Base-by-base conservation (phyloP, 2,113 vertebrate species). In the Coracopsis vasa region DNA sequence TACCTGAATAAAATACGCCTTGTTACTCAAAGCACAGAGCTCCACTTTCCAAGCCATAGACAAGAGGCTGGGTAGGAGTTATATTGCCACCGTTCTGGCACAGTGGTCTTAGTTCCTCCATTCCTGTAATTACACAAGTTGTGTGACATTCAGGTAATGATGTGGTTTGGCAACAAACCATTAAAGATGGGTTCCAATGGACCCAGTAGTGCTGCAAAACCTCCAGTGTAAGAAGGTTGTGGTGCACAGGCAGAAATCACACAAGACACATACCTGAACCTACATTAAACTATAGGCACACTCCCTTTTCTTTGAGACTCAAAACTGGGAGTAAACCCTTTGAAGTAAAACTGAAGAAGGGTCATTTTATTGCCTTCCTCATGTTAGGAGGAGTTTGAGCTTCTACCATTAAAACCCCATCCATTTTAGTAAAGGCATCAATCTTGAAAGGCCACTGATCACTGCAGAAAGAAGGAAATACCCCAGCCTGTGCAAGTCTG, bases 401-500 rank as follows among this genome's bases (percentile, higher is more conserved):
- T 79, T 91, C 61, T 35, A 11, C 31, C 13, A 2, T 21, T 58
- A 69, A 81, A 92, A 27, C 65, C 7, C 4, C 65, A 27, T 27
- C 72, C 61, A 6, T 15, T 47, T 81, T 1, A 48, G 27, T 6
- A 29, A n/a, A 44, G 44, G 19, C 48, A 24, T 8, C 4, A 3
- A 31, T 23, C 50, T 15, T 24, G 4, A n/a, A 24, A 61, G 15
- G 27, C 27, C 72, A 74, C 19, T 1, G 5, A 16, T 0, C 39
- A 41, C 37, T 0, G 0, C 1, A 2, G 17, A 8, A 10, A 73
- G 35, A 71, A 61, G n/a, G 56, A 29, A 74, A 15, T 3, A 19
- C 13, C 47, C 2, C 33, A 13, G 77, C 41, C 48, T 6, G 18
- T 5, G 23, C 28, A 8, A 31, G 31, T 4, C n/a, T 3, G 0